Conservation (phyloP, 2,888 invertebrate genomes). For the Euzetes globulus region DNA sequence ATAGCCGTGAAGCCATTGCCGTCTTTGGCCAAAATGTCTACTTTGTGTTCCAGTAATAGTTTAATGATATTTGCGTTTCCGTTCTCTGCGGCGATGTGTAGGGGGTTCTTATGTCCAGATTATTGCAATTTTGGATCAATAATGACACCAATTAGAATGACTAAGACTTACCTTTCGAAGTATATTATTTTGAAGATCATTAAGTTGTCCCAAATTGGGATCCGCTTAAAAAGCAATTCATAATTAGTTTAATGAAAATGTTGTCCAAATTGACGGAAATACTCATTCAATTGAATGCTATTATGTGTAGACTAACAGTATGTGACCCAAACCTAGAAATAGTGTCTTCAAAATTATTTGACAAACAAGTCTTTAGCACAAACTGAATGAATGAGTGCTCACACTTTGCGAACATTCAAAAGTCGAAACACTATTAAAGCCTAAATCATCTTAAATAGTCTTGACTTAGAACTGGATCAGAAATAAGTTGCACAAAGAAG, state of each 20-base stretch:
- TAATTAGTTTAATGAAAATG: neutral
- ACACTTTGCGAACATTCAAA: no score
- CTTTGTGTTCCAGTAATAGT: constrained; percentile 60
- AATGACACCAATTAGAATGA: neutral
- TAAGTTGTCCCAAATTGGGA: constrained; percentile 54
- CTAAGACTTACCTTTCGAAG: constrained; percentile 56
- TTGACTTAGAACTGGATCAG: no score
- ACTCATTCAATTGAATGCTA: no score
- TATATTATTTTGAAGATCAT: constrained; percentile 47
- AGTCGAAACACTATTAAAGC: no score
- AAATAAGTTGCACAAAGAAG: no score
- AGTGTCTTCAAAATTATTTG: no score
- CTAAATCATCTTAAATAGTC: no score
- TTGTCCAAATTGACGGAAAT: no score
- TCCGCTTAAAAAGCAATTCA: constrained; percentile 52
- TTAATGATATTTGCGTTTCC: constrained; percentile 65
- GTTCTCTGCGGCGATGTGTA: constrained; percentile 72
- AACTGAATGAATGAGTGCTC: no score
- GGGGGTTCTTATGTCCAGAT: constrained; percentile 58
- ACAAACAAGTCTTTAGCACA: no score
- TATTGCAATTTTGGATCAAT: neutral
- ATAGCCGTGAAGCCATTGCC: constrained; percentile 63
- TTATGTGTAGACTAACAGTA: no score
- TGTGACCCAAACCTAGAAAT: no score
- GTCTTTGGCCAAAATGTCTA: constrained; percentile 58